phyloP scores from a whole-genome alignment of 2,888 invertebrate genomes.

The Cheilosia vernalis region DNA sequence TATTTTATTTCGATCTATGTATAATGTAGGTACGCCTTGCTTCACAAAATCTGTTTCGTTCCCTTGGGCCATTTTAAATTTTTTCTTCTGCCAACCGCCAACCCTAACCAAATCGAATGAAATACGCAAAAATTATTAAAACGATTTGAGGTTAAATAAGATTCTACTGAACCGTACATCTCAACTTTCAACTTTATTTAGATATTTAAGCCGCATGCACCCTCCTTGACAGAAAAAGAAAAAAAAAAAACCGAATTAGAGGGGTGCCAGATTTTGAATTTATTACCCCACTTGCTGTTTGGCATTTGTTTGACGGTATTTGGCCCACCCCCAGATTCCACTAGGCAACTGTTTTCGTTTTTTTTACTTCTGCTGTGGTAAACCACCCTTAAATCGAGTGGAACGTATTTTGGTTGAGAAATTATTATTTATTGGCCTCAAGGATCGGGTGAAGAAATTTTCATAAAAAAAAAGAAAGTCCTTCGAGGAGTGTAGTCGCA shows the following conservation, averaged over 20 bases:
- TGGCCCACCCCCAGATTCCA: slow-evolving; percentile 19
- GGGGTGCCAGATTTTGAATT: slow-evolving; percentile 68
- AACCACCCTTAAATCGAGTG: slow-evolving; percentile 72
- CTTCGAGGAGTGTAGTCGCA: slow-evolving; percentile 55
- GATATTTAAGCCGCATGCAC: slow-evolving; percentile 16
- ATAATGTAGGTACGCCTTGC: not conserved
- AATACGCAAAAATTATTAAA: slow-evolving; percentile 45
- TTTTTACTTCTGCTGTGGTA: slow-evolving; percentile 23
- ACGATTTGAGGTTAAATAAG: slow-evolving; percentile 47
- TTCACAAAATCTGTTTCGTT: not conserved
- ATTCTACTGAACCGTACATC: slow-evolving; percentile 39
- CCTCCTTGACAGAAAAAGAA: slow-evolving; percentile 20
- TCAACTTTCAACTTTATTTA: slow-evolving; percentile 55
- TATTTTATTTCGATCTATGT: not conserved
- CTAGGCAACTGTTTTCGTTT: slow-evolving; percentile 1
- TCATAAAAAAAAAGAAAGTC: slow-evolving; percentile 15
- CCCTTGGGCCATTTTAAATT: slow-evolving; percentile 41
- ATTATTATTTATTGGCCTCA: slow-evolving; percentile 73
- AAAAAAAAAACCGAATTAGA: slow-evolving; percentile 25
- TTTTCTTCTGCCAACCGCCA: not conserved
- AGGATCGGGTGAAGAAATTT: slow-evolving; percentile 21
- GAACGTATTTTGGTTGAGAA: slow-evolving; percentile 68
- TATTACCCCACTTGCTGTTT: slow-evolving; percentile 66
- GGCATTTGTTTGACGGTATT: slow-evolving; percentile 46
- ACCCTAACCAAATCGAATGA: slow-evolving; percentile 34